Conservation (phyloP, 2,797 vertebrate species). For the Gallirallus australis region DNA sequence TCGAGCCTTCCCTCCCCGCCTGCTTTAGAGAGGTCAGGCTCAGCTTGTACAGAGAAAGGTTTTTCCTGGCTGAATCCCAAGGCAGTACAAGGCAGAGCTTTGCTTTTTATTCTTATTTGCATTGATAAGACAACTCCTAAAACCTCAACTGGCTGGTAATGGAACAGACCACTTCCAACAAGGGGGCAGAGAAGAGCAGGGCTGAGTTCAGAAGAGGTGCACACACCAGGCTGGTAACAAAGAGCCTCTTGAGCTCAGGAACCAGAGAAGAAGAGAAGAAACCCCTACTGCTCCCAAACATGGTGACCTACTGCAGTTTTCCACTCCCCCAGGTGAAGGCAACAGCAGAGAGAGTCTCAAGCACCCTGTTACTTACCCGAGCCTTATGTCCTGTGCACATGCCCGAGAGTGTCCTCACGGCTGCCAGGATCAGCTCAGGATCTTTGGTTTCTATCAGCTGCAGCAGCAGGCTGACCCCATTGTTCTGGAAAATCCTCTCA, state of each 20-base stretch:
- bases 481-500: conserved; percentile 95
- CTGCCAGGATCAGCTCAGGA: conserved; percentile 90
- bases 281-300: neutral
- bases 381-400: conserved; percentile 94
- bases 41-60: neutral
- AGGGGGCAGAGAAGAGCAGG: neutral
- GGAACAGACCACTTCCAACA: neutral
- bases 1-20: neutral
- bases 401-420: conserved; percentile 90
- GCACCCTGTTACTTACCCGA: conserved; percentile 80
- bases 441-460: conserved; percentile 90
- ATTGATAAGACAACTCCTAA: neutral
- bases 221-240: neutral
- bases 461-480: conserved; percentile 88
- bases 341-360: neutral
- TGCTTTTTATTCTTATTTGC: neutral
- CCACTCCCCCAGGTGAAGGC: neutral
- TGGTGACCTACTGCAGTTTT: neutral
- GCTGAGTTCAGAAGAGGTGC: neutral
- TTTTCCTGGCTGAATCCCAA: neutral
- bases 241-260: neutral
- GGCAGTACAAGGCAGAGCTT: neutral
- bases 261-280: neutral
- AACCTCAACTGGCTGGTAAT: neutral
- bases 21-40: neutral